These are phyloP conservation scores for Pollenia angustigena DNA, from an alignment of 2,888 invertebrate species.

Conservation along the genomic window DNA sequence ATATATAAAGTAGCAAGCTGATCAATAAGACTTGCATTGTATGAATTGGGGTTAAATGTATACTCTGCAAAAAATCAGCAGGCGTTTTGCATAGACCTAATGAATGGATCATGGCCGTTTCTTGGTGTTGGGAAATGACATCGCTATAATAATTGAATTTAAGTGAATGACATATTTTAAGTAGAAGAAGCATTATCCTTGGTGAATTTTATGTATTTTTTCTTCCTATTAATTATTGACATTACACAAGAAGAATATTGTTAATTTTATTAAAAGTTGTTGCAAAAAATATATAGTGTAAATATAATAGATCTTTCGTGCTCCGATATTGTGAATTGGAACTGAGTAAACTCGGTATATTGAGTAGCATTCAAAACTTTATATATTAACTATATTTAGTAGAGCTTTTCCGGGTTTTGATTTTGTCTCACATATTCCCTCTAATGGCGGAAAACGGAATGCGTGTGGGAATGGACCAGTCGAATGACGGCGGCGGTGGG, in stretches of 20 bases:
- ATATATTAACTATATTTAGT: conserved; percentile 40
- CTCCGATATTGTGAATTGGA: neutral
- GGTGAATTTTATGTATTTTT: conserved; percentile 71
- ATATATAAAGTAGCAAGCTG: too few species aligned
- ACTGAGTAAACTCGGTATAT: neutral
- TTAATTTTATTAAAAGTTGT: conserved; percentile 44
- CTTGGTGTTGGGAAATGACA: conserved; percentile 21
- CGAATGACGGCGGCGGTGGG: conserved; percentile 77
- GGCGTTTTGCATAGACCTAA: too few species aligned
- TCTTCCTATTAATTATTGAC: conserved; percentile 70
- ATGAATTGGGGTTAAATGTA: too few species aligned
- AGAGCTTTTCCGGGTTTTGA: conserved; percentile 60
- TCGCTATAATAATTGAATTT: conserved; percentile 20
- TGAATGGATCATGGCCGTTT: neutral
- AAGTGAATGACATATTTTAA: conserved; percentile 36
- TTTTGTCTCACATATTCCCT: conserved; percentile 63
- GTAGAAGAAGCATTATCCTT: conserved; percentile 67
- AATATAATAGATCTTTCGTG: neutral
- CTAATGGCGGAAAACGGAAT: conserved; percentile 82
- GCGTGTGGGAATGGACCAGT: conserved; percentile 77
- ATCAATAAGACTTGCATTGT: too few species aligned
- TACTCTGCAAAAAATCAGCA: too few species aligned
- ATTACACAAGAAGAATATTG: conserved; percentile 69
- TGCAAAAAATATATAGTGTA: neutral
- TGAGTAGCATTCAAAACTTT: conserved; percentile 17